A percentile compares a stretch with the other conserved stretches of the same genome.
phyloP scores from a whole-genome alignment of 2,113 vertebrate species.

The Carassius carassius region DNA sequence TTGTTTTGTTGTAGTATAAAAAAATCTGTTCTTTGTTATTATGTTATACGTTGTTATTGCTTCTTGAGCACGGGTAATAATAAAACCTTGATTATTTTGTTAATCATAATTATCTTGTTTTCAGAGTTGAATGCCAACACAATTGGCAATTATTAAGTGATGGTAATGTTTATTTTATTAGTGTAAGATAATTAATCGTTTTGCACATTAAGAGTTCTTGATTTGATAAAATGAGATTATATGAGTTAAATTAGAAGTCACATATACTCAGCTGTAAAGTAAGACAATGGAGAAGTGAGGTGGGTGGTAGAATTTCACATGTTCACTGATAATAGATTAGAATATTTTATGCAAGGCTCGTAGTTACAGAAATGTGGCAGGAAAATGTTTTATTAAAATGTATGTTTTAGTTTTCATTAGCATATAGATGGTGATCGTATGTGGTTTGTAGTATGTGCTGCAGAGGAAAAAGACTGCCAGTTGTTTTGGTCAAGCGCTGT shows the following conservation, averaged over 20 bases:
- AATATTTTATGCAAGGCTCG: not conserved
- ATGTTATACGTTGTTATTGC: slow-evolving; percentile 20
- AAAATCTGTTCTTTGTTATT: not conserved
- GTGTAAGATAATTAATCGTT: slow-evolving; percentile 14
- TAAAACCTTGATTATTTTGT: slow-evolving; percentile 28
- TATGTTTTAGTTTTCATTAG: not conserved
- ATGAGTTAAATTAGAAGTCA: slow-evolving; percentile 19
- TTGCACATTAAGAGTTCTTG: slow-evolving; percentile 17
- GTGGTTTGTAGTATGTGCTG: not conserved
- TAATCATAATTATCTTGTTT: slow-evolving; percentile 43
- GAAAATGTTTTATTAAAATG: not conserved
- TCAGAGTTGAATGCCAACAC: slow-evolving; percentile 15
- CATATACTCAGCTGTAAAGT: not conserved
- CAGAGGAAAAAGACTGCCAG: not conserved
- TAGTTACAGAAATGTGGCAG: not conserved
- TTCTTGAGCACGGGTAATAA: slow-evolving; percentile 28
- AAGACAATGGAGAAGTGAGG: not conserved
- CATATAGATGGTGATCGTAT: not conserved
- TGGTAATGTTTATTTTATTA: slow-evolving; percentile 40
- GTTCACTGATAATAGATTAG: not conserved
- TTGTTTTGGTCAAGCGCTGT: slow-evolving; percentile 8
- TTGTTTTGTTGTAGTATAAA: not conserved
- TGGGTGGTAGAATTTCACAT: not conserved
- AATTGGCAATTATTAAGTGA: slow-evolving; percentile 22
- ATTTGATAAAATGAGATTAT: slow-evolving; percentile 22